These are phyloP conservation scores for Hemicordylus capensis DNA, from an alignment of 2,113 vertebrate genomes.

Conservation along the genomic window DNA sequence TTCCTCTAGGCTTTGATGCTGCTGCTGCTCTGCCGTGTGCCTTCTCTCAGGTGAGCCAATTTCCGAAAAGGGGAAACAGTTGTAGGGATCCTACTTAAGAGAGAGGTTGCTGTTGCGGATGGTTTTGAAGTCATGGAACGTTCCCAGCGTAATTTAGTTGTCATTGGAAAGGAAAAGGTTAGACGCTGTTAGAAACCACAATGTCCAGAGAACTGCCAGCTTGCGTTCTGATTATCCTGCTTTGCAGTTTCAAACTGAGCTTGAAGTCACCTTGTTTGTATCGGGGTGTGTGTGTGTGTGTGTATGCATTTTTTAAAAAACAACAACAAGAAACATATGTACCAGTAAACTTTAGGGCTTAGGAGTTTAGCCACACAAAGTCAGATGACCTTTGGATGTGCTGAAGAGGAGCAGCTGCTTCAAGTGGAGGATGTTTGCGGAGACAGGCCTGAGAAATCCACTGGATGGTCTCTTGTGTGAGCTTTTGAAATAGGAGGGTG, in stretches of 20 bases:
- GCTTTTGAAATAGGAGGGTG: no score
- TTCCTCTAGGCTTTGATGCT: no score
- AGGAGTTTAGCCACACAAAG: no score
- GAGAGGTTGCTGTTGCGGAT: not conserved
- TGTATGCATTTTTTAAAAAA: not conserved
- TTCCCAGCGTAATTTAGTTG: conserved; percentile 15
- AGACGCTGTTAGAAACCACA: conserved; percentile 10
- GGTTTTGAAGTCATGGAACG: conserved; percentile 25
- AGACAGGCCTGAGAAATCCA: no score
- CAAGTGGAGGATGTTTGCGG: no score
- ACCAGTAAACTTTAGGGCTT: not conserved
- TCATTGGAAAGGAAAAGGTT: not conserved
- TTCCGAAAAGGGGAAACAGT: not conserved
- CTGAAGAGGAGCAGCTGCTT: no score
- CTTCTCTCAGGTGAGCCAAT: not conserved
- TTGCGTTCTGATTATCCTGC: conserved; percentile 17
- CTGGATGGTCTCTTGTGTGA: no score
- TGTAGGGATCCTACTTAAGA: not conserved
- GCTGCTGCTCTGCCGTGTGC: not conserved
- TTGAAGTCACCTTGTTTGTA: not conserved
- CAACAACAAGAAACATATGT: no score
- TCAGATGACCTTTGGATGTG: no score
- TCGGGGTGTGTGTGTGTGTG: not conserved
- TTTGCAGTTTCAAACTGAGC: conserved; percentile 3
- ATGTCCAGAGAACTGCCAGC: conserved; percentile 3